A percentile compares a stretch with the other conserved stretches of the same genome.
Evolutionary conservation across 2,797 vertebrate genomes (phyloP).

Genomic region (Peromyscus attwateri): DNA sequence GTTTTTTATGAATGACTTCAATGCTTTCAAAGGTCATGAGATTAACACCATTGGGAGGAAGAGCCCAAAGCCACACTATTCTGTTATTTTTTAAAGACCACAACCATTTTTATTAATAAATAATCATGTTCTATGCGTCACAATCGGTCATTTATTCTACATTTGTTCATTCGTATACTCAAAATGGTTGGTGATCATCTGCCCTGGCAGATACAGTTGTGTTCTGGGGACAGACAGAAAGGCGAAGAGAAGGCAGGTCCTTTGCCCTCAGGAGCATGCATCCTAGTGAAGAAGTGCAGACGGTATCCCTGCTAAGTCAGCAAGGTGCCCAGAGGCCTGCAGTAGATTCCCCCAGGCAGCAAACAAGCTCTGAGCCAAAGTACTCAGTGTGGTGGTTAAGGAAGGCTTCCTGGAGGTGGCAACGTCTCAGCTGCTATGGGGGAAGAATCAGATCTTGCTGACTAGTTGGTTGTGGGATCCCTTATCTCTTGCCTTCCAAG

Average conservation of each 20-base stretch:
- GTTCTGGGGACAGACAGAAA: not conserved
- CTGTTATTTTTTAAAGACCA: conserved; percentile 27
- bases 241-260: not conserved
- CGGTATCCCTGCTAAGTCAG: not conserved
- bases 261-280: not conserved
- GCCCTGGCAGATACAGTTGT: not conserved
- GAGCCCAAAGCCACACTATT: not conserved
- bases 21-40: not conserved
- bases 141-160: not conserved
- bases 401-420: not conserved
- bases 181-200: not conserved
- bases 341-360: not conserved
- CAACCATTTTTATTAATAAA: not conserved
- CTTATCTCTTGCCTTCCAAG: not conserved
- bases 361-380: not conserved
- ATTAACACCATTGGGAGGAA: not conserved
- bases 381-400: not conserved
- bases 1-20: conserved; percentile 34
- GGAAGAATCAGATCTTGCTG: not conserved
- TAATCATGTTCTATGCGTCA: not conserved
- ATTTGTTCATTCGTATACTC: not conserved
- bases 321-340: not conserved
- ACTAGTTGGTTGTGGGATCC: not conserved
- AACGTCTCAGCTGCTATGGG: not conserved
- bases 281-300: not conserved